Evolutionary conservation across 1,140 invertebrate genomes (phyloP).

Genomic region (Drosophila seguyi): DNA sequence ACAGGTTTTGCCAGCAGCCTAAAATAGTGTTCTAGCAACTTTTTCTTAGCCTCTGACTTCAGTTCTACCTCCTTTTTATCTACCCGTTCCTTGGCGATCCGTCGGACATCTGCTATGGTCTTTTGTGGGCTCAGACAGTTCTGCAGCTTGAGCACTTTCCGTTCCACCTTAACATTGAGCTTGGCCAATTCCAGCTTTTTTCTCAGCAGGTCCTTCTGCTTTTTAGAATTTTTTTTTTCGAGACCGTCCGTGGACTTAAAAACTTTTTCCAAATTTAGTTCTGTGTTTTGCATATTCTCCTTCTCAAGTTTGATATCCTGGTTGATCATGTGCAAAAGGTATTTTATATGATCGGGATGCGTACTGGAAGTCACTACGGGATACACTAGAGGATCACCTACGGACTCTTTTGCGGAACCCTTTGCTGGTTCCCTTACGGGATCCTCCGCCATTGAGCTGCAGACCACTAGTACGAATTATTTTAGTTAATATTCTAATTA

Average conservation of each 20-base stretch:
- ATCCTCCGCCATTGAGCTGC: not conserved
- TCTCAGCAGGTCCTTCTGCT: not conserved
- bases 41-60: not conserved
- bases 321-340: too few species aligned
- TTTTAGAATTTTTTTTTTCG: rapidly evolving
- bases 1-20: not conserved
- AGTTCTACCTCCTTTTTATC: not conserved
- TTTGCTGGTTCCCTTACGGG: too few species aligned
- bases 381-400: too few species aligned
- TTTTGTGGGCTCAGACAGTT: not conserved
- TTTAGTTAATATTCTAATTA: not conserved
- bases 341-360: too few species aligned
- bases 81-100: not conserved
- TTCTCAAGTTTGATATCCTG: too few species aligned
- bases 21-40: not conserved
- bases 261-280: too few species aligned
- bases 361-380: too few species aligned
- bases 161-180: not conserved
- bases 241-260: rapidly evolving
- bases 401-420: too few species aligned
- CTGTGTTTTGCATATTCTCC: too few species aligned
- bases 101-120: not conserved
- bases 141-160: rapidly evolving
- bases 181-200: not conserved
- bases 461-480: not conserved